A percentile compares a stretch with the other conserved stretches of the same genome.
phyloP scores from a whole-genome alignment of 2,888 invertebrate species.

The Ornithoptera priamus region DNA sequence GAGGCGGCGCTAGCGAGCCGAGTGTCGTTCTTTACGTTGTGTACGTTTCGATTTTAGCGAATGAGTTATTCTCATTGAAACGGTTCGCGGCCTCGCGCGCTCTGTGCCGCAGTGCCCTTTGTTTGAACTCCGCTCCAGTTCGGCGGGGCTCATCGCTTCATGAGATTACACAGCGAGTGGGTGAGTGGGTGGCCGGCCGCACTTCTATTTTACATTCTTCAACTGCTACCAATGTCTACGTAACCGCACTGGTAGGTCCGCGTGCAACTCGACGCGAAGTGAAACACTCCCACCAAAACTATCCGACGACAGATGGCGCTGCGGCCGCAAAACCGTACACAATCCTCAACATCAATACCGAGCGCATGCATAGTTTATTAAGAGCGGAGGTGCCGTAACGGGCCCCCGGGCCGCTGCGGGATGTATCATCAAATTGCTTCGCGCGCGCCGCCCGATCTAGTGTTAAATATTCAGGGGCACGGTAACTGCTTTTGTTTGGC shows the following conservation, averaged over 20 bases:
- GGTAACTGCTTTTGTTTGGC: constrained; percentile 72
- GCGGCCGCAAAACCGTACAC: constrained; percentile 37
- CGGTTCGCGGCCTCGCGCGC: constrained; percentile 29
- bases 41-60: constrained; percentile 45
- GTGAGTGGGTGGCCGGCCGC: too few relatives aligned
- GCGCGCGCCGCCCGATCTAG: constrained; percentile 59
- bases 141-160: constrained; percentile 1
- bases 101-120: not conserved
- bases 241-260: too few relatives aligned
- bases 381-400: not conserved
- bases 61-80: constrained; percentile 42
- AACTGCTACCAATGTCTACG: too few relatives aligned
- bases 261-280: not conserved
- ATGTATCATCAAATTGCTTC: constrained; percentile 69
- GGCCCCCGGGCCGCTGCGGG: constrained; percentile 50
- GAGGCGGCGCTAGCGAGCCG: not conserved
- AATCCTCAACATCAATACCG: constrained; percentile 22
- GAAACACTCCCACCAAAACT: not conserved
- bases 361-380: constrained; percentile 47
- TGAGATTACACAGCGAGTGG: not conserved
- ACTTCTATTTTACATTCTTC: too few relatives aligned
- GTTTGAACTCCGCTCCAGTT: not conserved
- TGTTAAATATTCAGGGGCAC: constrained; percentile 69
- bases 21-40: constrained; percentile 38
- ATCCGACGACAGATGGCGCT: constrained; percentile 55